These are phyloP conservation scores for Pteromalus puparum DNA, from an alignment of 1,140 invertebrate species.

Conservation along the genomic window DNA sequence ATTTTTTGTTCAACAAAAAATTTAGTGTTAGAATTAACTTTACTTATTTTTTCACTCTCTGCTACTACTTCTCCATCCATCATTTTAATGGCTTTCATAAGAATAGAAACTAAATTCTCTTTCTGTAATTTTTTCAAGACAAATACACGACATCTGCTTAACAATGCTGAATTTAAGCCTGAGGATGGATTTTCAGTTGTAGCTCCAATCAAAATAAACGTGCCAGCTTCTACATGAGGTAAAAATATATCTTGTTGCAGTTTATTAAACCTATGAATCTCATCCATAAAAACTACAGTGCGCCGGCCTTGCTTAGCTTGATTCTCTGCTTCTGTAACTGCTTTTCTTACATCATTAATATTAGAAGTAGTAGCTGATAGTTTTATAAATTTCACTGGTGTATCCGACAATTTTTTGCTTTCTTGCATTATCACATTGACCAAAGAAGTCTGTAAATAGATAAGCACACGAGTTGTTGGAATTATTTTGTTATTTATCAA, in stretches of 20 bases:
- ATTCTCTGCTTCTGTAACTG: slow-evolving; percentile 81
- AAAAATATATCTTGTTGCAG: slow-evolving; percentile 86
- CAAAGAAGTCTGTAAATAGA: slow-evolving; percentile 80
- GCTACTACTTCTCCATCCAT: slow-evolving; percentile 61
- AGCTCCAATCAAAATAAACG: slow-evolving; percentile 86
- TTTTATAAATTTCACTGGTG: slow-evolving; percentile 80
- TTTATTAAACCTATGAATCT: slow-evolving; percentile 92
- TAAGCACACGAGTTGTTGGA: neutral
- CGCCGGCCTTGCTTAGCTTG: slow-evolving; percentile 80
- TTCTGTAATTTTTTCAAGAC: slow-evolving; percentile 82
- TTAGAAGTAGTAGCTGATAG: slow-evolving; percentile 84
- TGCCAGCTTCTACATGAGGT: slow-evolving; percentile 86
- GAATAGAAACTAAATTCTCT: slow-evolving; percentile 78
- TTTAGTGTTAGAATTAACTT: slow-evolving; percentile 53
- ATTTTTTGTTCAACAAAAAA: slow-evolving; percentile 77
- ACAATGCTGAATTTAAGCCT: slow-evolving; percentile 85
- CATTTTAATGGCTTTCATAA: slow-evolving; percentile 76
- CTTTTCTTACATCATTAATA: slow-evolving; percentile 85
- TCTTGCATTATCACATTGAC: slow-evolving; percentile 80
- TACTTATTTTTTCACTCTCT: slow-evolving; percentile 45
- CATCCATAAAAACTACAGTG: slow-evolving; percentile 90
- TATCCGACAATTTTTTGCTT: slow-evolving; percentile 75
- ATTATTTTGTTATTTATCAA: neutral
- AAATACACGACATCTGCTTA: slow-evolving; percentile 85
- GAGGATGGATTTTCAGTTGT: slow-evolving; percentile 92